Evolutionary conservation across 92 coral and sea anemone genomes (phyloP).

Genomic region (Blastomussa wellsi): DNA sequence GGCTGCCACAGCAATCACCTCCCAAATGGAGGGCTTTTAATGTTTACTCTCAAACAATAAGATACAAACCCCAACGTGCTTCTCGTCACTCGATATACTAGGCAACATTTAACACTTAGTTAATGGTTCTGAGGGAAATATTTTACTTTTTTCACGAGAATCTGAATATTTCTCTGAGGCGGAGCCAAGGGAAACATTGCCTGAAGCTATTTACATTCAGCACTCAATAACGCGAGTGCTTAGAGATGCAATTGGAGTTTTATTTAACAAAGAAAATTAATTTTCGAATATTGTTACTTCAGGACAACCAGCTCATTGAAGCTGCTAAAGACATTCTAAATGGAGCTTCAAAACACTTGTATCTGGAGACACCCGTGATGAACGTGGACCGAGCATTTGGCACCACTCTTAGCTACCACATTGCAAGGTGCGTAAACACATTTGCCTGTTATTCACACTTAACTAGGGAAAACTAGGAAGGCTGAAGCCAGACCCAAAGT

Average conservation of each 20-base stretch:
- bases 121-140: no score
- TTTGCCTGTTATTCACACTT: background rate
- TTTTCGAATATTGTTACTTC: background rate
- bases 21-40: background rate
- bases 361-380: constrained; percentile 69
- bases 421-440: constrained; percentile 52
- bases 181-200: no score
- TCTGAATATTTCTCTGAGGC: background rate
- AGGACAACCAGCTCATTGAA: constrained; percentile 88
- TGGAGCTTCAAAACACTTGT: constrained; percentile 66
- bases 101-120: no score
- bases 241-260: background rate
- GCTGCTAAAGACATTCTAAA: constrained; percentile 76
- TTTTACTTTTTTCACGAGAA: background rate
- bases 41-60: no score
- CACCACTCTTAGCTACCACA: constrained; percentile 89
- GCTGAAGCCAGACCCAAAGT: no score
- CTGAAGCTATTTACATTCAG: background rate
- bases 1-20: background rate
- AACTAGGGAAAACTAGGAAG: background rate
- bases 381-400: constrained; percentile 92
- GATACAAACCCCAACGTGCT: no score
- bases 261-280: background rate
- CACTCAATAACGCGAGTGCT: background rate
- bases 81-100: no score